Base-by-base conservation (phyloP, 2,888 invertebrate genomes). In the Eudemis profundana region DNA sequence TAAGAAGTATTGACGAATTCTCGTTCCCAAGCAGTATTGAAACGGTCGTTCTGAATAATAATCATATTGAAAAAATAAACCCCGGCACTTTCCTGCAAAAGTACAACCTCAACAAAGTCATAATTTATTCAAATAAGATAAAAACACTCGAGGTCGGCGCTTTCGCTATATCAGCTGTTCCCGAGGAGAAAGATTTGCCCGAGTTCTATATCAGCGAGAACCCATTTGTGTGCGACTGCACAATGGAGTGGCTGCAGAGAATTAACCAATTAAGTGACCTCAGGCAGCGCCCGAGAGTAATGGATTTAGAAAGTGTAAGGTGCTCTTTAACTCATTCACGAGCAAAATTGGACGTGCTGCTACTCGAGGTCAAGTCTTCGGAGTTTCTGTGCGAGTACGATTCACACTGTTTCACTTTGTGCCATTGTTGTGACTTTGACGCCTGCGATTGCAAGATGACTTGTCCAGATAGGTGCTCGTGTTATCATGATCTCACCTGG, bases 381-480 rank as follows among this genome's bases (percentile, higher is more conserved):
- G 95, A 96, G 87, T 96, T 97, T 88, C 93, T 97, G 73, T 97
- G 97, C 85, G 94, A 94, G 72, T 97, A 97, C 88, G 95, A 95
- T 78, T 94, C 95, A 69, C 96, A 96, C 85, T 97, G 97, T 90
- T 97, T 96, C 87, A 95, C 96, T 62, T 89, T 96, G 69, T 97
- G 97, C 86, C 96, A 96, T 87, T 97, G 97, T 90, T 97, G 97
- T 90, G 96, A 97, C 83, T 97, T 96, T 92, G 96, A 96, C 86
- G 96, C 96, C 70, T 97, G 97, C 90, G 97, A 97, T 90, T 97
- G 97, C 88, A 96, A 97, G 93, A 97, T 97, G 96, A 96, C 96
- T 75, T 97, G 97, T 85, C 97, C 97, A 72, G 94, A 94, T 84
- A 95, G 95, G 84, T 97, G 97, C 87, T 95, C 95, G 72, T 97